Evolutionary conservation across 2,888 invertebrate genomes (phyloP).

Genomic region (Cetonia aurata): DNA sequence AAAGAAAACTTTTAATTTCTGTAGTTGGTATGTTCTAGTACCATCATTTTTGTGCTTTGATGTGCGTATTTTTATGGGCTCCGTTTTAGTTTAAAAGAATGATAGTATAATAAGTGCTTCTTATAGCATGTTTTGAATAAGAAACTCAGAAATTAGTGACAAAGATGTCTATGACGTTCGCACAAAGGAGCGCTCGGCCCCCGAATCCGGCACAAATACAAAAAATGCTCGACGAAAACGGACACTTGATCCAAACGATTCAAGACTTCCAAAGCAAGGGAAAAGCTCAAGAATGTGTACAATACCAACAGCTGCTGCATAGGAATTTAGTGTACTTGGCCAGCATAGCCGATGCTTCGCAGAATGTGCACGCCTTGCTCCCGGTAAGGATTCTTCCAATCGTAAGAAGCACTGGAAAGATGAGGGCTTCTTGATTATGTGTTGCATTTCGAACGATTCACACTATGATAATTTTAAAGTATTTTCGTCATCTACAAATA

Average conservation of each 20-base stretch:
- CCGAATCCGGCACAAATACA: conserved; percentile 89
- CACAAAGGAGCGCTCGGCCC: conserved; percentile 79
- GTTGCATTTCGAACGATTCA: too few relatives aligned
- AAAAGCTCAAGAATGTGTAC: conserved; percentile 91
- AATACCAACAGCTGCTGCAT: conserved; percentile 94
- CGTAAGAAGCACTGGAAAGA: conserved; percentile 1
- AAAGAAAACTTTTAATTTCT: too few relatives aligned
- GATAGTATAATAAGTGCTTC: too few relatives aligned
- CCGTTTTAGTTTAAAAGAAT: too few relatives aligned
- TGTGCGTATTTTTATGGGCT: too few relatives aligned
- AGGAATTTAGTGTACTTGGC: conserved; percentile 96
- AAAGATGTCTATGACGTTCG: conserved; percentile 80
- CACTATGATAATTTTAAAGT: too few relatives aligned
- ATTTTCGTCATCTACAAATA: too few relatives aligned
- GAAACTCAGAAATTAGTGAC: too few relatives aligned
- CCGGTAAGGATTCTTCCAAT: conserved; percentile 74
- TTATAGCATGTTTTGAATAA: too few relatives aligned
- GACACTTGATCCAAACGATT: conserved; percentile 95
- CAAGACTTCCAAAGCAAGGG: conserved; percentile 97
- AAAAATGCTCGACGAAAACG: conserved; percentile 98
- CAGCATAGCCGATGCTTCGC: conserved; percentile 95
- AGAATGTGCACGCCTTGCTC: conserved; percentile 89
- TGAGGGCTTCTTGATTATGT: too few relatives aligned
- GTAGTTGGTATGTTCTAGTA: too few relatives aligned
- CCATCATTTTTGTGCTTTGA: too few relatives aligned